Base-by-base conservation (phyloP, 2,797 vertebrate species). In the Cynopterus sphinx region DNA sequence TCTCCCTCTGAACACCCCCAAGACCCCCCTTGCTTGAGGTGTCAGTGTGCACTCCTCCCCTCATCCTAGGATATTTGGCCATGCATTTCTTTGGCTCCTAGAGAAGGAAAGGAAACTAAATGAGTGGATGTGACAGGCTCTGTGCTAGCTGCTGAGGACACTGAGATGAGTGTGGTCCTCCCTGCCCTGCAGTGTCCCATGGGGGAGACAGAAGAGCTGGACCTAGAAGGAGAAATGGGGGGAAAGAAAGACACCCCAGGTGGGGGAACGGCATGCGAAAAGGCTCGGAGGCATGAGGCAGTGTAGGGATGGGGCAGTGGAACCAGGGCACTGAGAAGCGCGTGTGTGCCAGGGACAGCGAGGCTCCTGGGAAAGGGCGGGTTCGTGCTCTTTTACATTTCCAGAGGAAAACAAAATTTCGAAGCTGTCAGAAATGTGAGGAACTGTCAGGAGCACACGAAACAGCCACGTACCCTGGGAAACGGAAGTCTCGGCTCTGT, bases 341-440 rank as follows among this genome's bases (percentile, higher is more conserved):
- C 59, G 17, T 82, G 78, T 61, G 83, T 39, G 46, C 39, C 43
- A 22, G 67, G 8, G 49, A 53, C 43, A 57, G 22, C 0, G 0
- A 67, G 91, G 53, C 73, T 39, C 22, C 41, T 5, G 75, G 31
- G 53, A 22, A 22, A 57, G 41, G 78, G 61, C 49, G 68, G 87
- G 86, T 13, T 74, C 41, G 82, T 6, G 6, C 70, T 36, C 43
- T 13, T 65, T 39, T 33, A 1, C 1, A 15, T 67, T 63, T 57
- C 57, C 95, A 73, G 87, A 92, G 68, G 94, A 85, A 96, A 96
- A 93, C 55, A 87, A 61, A 43, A 75, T 24, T 84, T 85, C 39
- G 2, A 73, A 92, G 28, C 65, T 87, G 95, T 91, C 94, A 92
- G 90, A 73, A 78, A 33, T 39, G 70, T 17, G 31, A 89, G 36